Conservation (phyloP, 2,888 invertebrate species). For the Venusia cambrica region DNA sequence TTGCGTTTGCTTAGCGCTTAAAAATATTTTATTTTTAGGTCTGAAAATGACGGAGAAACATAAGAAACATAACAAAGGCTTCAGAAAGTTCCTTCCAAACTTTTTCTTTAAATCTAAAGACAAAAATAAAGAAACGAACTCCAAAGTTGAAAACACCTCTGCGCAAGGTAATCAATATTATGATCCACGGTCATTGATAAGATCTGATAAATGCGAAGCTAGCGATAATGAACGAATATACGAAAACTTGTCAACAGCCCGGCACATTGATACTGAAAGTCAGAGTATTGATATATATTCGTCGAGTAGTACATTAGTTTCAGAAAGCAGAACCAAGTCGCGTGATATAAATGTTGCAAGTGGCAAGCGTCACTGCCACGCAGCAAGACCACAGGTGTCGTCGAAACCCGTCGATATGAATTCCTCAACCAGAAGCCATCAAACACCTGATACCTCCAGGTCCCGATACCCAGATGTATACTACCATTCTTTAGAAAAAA, state of each 20-base stretch:
- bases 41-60: constrained; percentile 54
- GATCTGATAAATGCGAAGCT: constrained; percentile 41
- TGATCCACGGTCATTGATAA: constrained; percentile 48
- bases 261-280: constrained; percentile 39
- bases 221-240: constrained; percentile 58
- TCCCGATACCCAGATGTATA: constrained; percentile 63
- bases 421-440: constrained; percentile 27
- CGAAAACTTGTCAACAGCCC: constrained; percentile 57
- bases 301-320: constrained; percentile 67
- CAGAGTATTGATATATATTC: constrained; percentile 48
- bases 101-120: constrained; percentile 64
- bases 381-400: constrained; percentile 56
- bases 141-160: constrained; percentile 40
- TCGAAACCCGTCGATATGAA: constrained; percentile 51
- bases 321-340: constrained; percentile 50
- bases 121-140: constrained; percentile 40
- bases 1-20: too few relatives aligned
- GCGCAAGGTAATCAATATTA: constrained; percentile 58
- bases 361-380: constrained; percentile 36
- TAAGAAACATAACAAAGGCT: constrained; percentile 62
- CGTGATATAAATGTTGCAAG: constrained; percentile 27
- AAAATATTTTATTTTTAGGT: constrained; percentile 20
- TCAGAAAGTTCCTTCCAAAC: constrained; percentile 63
- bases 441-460: constrained; percentile 30
- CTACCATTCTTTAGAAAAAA: constrained; percentile 68